A percentile compares a stretch with the other conserved stretches of the same genome.
Conservation (phyloP, 2,888 invertebrate species). For the Operophtera brumata region DNA sequence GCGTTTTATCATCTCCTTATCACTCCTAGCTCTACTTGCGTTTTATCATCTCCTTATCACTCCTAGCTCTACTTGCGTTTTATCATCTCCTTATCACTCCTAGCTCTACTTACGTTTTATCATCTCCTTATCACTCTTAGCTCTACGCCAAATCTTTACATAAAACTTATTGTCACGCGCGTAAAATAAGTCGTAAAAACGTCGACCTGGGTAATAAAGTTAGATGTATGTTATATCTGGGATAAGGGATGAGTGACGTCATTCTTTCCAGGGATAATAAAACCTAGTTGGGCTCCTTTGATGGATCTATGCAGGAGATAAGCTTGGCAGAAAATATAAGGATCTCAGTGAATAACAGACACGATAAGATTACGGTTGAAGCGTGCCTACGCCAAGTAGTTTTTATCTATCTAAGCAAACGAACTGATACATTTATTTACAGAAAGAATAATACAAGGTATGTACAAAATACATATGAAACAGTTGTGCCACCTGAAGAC, state of each 20-base stretch:
- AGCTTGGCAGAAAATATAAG: conserved; percentile 9
- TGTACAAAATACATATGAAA: no score
- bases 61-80: no score
- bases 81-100: no score
- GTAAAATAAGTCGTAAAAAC: conserved; percentile 34
- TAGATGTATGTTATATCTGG: conserved; percentile 23
- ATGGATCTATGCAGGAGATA: conserved; percentile 11
- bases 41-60: no score
- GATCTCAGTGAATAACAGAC: conserved; percentile 7
- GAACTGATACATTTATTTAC: no score
- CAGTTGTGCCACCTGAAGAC: no score
- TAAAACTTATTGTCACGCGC: conserved; percentile 33
- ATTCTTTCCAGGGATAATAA: conserved; percentile 11
- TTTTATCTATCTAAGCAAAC: no score
- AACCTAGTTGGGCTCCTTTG: conserved; percentile 14
- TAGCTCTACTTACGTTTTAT: no score
- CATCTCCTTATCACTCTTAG: conserved; percentile 11
- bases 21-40: no score
- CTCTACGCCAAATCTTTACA: conserved; percentile 27
- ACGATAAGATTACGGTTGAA: conserved; percentile 3
- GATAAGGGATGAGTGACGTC: conserved; percentile 20
- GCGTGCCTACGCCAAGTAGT: background rate
- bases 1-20: no score
- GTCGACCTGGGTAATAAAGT: conserved; percentile 32
- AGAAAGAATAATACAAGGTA: no score